Conservation (phyloP, 2,797 vertebrate species). For the Trichosurus vulpecula region DNA sequence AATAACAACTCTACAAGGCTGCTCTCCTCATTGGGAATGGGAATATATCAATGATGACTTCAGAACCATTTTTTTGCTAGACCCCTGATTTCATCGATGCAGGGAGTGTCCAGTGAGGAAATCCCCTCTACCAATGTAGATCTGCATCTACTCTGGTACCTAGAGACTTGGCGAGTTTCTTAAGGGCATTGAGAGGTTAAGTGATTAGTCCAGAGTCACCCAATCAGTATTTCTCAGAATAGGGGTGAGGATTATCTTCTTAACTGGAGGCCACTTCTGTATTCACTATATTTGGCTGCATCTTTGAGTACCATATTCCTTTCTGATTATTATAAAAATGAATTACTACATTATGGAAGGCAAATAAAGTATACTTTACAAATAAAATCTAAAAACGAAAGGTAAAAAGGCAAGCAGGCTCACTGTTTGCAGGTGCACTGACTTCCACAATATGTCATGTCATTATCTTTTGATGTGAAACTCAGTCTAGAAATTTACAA, state of each 20-base stretch:
- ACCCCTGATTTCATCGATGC: neutral
- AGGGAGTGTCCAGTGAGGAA: neutral
- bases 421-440: neutral
- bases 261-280: neutral
- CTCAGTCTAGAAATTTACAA: slow-evolving; percentile 25
- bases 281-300: neutral
- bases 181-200: neutral
- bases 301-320: neutral
- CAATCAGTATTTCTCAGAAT: neutral
- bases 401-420: neutral
- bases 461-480: neutral
- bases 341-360: neutral
- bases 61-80: neutral
- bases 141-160: neutral
- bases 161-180: neutral
- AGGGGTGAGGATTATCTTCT: neutral
- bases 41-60: slow-evolving; percentile 46
- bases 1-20: slow-evolving; percentile 35
- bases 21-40: slow-evolving; percentile 27
- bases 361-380: slow-evolving; percentile 23
- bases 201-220: neutral
- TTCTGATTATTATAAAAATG: neutral
- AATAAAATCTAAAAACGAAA: slow-evolving; percentile 48
- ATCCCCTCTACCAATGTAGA: neutral
- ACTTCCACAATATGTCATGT: slow-evolving; percentile 40